Evolutionary conservation across 2,888 invertebrate genomes (phyloP).

Genomic region (Troides helena): DNA sequence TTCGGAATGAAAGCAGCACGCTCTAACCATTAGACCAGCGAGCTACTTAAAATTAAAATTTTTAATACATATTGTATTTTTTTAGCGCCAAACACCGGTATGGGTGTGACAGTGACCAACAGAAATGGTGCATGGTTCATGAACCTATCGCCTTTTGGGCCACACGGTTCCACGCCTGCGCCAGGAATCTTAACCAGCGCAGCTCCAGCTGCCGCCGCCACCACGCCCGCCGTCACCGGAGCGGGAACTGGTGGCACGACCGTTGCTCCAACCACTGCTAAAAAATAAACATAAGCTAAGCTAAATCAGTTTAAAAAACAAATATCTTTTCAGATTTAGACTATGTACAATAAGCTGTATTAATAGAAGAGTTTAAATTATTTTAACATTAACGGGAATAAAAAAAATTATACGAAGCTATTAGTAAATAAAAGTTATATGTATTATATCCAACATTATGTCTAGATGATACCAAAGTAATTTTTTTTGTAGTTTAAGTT

Average conservation of each 20-base stretch:
- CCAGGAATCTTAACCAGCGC: conserved; percentile 5
- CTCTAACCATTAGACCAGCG: too few species aligned
- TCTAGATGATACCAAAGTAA: too few species aligned
- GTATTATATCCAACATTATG: neutral
- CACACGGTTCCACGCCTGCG: conserved; percentile 23
- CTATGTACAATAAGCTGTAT: neutral
- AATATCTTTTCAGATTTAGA: conserved; percentile 1
- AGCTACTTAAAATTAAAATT: too few species aligned
- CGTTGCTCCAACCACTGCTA: conserved; percentile 33
- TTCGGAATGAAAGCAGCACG: too few species aligned
- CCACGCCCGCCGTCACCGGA: conserved; percentile 32
- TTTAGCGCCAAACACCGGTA: conserved; percentile 46
- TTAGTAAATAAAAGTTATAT: neutral
- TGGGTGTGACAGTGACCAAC: conserved; percentile 43
- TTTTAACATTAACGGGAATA: neutral
- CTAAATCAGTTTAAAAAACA: neutral
- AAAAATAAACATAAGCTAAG: conserved; percentile 8
- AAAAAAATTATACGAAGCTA: too few species aligned
- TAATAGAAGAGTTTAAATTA: neutral
- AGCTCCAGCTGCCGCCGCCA: conserved; percentile 31
- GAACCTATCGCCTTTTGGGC: conserved; percentile 36
- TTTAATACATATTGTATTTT: conserved; percentile 17
- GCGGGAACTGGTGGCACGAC: conserved; percentile 34
- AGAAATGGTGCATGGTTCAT: conserved; percentile 37
- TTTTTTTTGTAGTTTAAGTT: too few species aligned